phyloP scores from a whole-genome alignment of 2,113 vertebrate genomes.

The Lophius piscatorius region DNA sequence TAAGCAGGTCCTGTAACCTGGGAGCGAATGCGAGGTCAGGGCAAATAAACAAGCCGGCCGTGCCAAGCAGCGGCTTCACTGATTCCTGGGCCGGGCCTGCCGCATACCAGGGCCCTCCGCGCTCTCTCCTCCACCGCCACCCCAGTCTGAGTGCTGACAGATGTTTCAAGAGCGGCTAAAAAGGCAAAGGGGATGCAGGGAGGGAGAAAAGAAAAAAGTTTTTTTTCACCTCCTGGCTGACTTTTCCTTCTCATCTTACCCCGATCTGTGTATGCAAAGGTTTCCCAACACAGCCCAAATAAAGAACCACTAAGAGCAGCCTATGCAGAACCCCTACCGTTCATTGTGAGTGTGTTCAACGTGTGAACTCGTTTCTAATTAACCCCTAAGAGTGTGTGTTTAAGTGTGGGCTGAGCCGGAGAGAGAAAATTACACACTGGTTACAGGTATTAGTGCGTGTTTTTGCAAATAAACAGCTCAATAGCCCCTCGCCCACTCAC shows the following conservation, averaged over 20 bases:
- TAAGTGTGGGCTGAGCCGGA: conserved; percentile 13
- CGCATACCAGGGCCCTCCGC: conserved; percentile 80
- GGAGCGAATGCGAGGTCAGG: conserved; percentile 89
- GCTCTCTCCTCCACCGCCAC: conserved; percentile 46
- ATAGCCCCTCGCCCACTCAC: background rate
- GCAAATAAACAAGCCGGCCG: conserved; percentile 94
- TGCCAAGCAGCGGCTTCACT: conserved; percentile 88
- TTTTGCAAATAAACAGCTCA: conserved; percentile 5
- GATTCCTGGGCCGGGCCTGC: conserved; percentile 83
- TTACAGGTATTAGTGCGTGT: conserved; percentile 14
- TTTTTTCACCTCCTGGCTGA: conserved; percentile 22
- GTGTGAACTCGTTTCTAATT: conserved; percentile 45
- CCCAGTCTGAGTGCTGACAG: conserved; percentile 92
- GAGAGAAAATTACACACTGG: conserved; percentile 12
- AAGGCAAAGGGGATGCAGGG: conserved; percentile 44
- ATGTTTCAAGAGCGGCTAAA: conserved; percentile 89
- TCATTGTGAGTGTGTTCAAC: conserved; percentile 25
- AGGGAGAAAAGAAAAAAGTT: conserved; percentile 41
- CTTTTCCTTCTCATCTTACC: conserved; percentile 42
- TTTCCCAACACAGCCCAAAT: conserved; percentile 5
- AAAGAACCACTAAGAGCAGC: too few species aligned
- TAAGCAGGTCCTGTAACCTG: conserved; percentile 86
- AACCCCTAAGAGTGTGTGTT: conserved; percentile 23
- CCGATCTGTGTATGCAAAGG: conserved; percentile 6
- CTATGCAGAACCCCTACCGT: conserved; percentile 3